Evolutionary conservation across 35 echinoderm and acorn worm genomes (phyloP), one percentile per base, ranked within the genome.

Genomic region (Eucidaris tribuloides): DNA sequence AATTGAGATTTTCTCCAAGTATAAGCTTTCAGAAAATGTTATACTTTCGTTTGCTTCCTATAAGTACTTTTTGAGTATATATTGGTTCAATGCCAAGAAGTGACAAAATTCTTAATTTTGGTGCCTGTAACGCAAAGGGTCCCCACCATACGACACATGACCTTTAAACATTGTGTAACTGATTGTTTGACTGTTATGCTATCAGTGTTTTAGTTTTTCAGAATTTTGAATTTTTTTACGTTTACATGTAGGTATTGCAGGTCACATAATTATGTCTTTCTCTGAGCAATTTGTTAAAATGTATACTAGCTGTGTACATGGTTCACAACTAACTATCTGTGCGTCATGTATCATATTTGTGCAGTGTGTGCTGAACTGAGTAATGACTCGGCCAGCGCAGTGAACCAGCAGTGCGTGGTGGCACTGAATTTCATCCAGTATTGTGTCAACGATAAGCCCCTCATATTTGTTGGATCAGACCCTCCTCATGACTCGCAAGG

Each of bases 361-460:
- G n/a, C 24, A 74, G 68, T 74, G 7, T 74, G 68, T 24, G 33
- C 25, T 65, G 35, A 60, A 41, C 39, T 83, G 31, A 33, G 71
- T 46, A 60, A 50, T 17, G 74, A 87, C 20, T 74, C 54, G 25
- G 32, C 65, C 17, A 72, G 46, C 39, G 39, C 29, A 45, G 60
- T 55, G 31, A 63, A 42, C 20, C 86, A 61, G 62, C 79, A 82
- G 38, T 55, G 79, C 61, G 80, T 83, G 2, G 87, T 83, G 27
- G 61, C 83, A 7, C 81, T 91, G 18, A 91, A 84, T 45, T 91
- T 91, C 34, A 29, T 84, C 23, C 39, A 85, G 19, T 78, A 46
- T 34, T 84, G 82, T 46, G 77, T 91, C 1, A 44, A 84, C 4
- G 65, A 85, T 22, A 84, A 48, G 52, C 88, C 88, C 2, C 55